phyloP scores from a whole-genome alignment of 2,888 invertebrate genomes.

The Andrena praecox region DNA sequence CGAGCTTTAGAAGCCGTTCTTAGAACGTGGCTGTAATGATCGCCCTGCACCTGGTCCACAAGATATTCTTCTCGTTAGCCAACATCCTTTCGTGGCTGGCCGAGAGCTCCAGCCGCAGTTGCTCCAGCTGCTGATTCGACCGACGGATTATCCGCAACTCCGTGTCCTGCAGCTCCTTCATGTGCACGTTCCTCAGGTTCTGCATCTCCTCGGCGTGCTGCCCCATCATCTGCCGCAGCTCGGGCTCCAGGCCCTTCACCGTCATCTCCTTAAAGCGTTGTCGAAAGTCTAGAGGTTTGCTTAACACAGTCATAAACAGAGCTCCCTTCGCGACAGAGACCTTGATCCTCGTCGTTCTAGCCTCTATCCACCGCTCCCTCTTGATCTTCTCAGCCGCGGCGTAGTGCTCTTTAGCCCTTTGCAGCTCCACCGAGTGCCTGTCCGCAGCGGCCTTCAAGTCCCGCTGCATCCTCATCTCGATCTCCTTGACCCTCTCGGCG shows the following conservation, averaged over 20 bases:
- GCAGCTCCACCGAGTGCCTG: conserved; percentile 90
- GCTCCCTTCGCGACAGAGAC: conserved; percentile 18
- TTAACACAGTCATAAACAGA: too few relatives aligned
- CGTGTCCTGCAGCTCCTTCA: conserved; percentile 89
- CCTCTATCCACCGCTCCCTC: conserved; percentile 92
- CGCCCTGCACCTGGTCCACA: conserved; percentile 85
- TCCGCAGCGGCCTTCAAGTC: conserved; percentile 90
- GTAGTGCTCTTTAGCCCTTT: conserved; percentile 91
- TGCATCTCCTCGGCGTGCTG: conserved; percentile 90
- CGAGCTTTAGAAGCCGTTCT: neutral
- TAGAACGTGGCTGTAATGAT: neutral
- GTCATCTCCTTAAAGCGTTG: conserved; percentile 89
- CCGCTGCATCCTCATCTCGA: conserved; percentile 89
- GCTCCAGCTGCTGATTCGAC: conserved; percentile 88
- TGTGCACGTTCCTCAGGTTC: conserved; percentile 89
- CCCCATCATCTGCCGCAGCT: conserved; percentile 92
- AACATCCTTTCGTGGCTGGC: conserved; percentile 88
- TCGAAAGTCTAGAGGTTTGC: neutral
- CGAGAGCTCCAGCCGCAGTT: conserved; percentile 87
- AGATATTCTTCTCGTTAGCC: conserved; percentile 87
- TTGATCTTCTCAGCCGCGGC: conserved; percentile 91
- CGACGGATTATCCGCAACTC: conserved; percentile 87
- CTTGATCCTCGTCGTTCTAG: conserved; percentile 87
- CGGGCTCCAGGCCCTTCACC: conserved; percentile 94
- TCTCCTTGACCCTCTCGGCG: conserved; percentile 88